Evolutionary conservation across 2,888 invertebrate species (phyloP), one percentile per base, ranked within the genome.

Genomic region (Oscheius sp.): DNA sequence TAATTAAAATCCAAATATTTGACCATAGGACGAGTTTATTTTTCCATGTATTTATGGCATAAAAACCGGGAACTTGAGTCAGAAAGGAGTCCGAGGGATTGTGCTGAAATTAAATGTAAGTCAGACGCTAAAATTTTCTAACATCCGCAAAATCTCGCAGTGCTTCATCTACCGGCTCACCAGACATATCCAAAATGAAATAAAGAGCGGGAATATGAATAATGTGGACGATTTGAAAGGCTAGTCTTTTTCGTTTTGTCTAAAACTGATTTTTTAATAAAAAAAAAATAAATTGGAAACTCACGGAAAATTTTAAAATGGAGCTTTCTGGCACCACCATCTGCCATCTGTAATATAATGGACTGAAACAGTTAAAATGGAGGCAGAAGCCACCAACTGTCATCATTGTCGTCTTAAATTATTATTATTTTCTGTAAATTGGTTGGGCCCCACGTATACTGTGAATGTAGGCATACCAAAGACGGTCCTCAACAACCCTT

Each of bases 401-500:
- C 52, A 52, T 52, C 66, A 66, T 49, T 12, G 27, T 9, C 3
- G 13, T 16, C 66, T 49, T 13, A 6, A 58, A 29, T 56, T 56
- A 25, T 56, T 23, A 53, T 21, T 16, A 18, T 3, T 21, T 21
- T 23, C 25, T 5, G n/a, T 9, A 56, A 18, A 45, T 46, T 45
- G 46, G 49, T 21, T 3, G 25, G 5, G 13, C 21, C 9, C 64
- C n/a, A 61, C 61, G 21, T 43, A 66, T 25, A 52, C 52, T 27
- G 23, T 25, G 21, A 52, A 66, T 12, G 66, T 66, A 7, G 52
- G 16, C 6, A 66, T 13, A 13, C 52, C 18, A 18, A 66, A 66
- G 52, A 66, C 27, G 16, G 49, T 66, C 12, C 66, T 66, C 35
- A 66, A n/a, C 66, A 25, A 66, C 7, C 66, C 66, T 23, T 49